Evolutionary conservation across 2,797 vertebrate species (phyloP), one percentile per base, ranked within the genome.

Genomic region (Gobionotothen gibberifrons): DNA sequence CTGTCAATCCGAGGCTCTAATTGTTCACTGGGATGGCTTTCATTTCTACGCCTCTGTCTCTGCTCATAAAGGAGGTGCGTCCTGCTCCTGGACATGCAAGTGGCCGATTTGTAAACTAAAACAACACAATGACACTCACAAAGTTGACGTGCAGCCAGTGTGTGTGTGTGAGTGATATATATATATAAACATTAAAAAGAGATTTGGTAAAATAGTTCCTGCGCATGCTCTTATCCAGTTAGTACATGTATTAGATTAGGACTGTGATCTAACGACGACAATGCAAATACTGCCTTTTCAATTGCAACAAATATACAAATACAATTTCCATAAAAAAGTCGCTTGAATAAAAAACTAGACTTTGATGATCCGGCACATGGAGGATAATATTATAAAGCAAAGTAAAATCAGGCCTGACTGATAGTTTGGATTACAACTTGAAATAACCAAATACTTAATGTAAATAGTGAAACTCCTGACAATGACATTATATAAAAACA

Each of bases 1-100:
- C 96, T 98, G 97, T 98, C 97, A 98, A 98, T 99, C 97, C 95
- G 95, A 96, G 4, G 52, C 85, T 89, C 96, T 96, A 97, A 96
- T 97, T 96, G 96, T 96, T 96, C 96, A 47, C 78, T 40, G 78
- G 85, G 82, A 85, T 95, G 94, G 95, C 96, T 96, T 93, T 91
- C 93, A 67, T 76, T 87, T 74, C 46, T 7, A 72, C 77, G 74
- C 62, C 83, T 40, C 85, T 60, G 78, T 36, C 52, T 48, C 42
- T 46, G 48, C 55, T 51, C 21, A 49, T 8, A 40, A 42, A 36
- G 66, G 57, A 71, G 68, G 70, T 42, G 62, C 67, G 78, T 83
- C 76, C 76, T 22, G 74, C n/a, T 42, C 49, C 21, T 13, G 60
- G 63, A 71, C 63, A 32, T 36, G 46, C 40, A 42, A 57, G 77